These are phyloP conservation scores for Eurytoma californica DNA, from an alignment of 2,888 invertebrate species.

Conservation along the genomic window DNA sequence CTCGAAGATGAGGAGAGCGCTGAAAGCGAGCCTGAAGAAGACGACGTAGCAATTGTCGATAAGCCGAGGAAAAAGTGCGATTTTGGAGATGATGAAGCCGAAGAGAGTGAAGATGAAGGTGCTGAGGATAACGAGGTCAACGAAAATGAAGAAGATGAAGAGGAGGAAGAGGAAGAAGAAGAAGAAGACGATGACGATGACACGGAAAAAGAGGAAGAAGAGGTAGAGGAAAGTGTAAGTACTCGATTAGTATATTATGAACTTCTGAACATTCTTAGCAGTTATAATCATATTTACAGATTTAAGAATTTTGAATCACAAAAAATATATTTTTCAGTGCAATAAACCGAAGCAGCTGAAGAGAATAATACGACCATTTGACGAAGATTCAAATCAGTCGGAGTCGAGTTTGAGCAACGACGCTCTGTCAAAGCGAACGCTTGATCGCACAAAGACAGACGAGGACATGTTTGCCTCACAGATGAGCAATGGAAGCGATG, in stretches of 20 bases:
- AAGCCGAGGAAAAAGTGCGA: constrained; percentile 65
- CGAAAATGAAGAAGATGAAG: constrained; percentile 74
- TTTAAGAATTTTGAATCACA: background rate
- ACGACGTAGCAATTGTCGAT: constrained; percentile 67
- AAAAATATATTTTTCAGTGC: background rate
- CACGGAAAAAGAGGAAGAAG: constrained; percentile 62
- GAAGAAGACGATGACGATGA: constrained; percentile 75
- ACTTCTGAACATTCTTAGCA: background rate
- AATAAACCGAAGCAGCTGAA: constrained; percentile 59
- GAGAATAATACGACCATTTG: constrained; percentile 63
- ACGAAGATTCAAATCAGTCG: constrained; percentile 59
- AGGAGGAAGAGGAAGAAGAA: constrained; percentile 77
- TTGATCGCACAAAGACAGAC: constrained; percentile 59
- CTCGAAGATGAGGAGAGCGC: constrained; percentile 70
- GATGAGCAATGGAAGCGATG: constrained; percentile 56
- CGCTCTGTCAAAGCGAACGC: constrained; percentile 7
- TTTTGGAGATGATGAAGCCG: constrained; percentile 77
- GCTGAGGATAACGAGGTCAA: constrained; percentile 74
- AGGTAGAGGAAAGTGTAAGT: constrained; percentile 51
- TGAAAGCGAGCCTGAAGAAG: constrained; percentile 69
- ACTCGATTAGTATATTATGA: background rate
- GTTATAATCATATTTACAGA: background rate
- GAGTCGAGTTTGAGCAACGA: constrained; percentile 35
- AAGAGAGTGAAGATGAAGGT: constrained; percentile 75
- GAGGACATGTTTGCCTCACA: constrained; percentile 61